Percentiles rank a stretch among this genome's conserved stretches.
phyloP scores from a whole-genome alignment of 1,140 invertebrate species.

The Philopotamus ludificatus region DNA sequence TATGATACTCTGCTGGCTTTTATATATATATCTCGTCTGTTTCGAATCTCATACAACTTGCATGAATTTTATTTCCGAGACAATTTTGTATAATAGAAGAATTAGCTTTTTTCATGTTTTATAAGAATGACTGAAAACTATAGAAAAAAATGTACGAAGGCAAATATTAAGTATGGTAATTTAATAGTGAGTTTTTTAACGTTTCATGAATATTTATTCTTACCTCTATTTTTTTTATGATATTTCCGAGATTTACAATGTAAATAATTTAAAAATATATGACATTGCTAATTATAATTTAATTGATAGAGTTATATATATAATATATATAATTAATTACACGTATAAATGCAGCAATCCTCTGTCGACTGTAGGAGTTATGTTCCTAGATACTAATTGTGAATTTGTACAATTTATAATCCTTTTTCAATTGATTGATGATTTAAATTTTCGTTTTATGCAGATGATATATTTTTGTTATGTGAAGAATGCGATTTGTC shows the following conservation, averaged over 20 bases:
- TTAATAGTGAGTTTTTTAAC: background rate
- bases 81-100: constrained; percentile 35
- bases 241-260: background rate
- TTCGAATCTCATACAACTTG: background rate
- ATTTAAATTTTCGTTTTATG: too few relatives aligned
- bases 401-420: too few relatives aligned
- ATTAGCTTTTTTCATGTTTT: constrained; percentile 41
- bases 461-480: too few relatives aligned
- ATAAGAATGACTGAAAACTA: constrained; percentile 42
- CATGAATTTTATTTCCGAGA: constrained; percentile 23
- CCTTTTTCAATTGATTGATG: too few relatives aligned
- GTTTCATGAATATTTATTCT: background rate
- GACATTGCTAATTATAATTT: constrained; percentile 11
- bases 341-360: too few relatives aligned
- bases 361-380: too few relatives aligned
- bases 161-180: constrained; percentile 4
- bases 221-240: background rate
- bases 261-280: background rate
- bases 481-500: too few relatives aligned
- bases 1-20: too few relatives aligned
- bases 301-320: background rate
- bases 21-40: too few relatives aligned
- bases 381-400: too few relatives aligned
- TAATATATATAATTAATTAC: too few relatives aligned
- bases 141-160: constrained; percentile 35